Evolutionary conservation across 2,888 invertebrate genomes (phyloP).

Genomic region (Amphipyra tragopoginis): DNA sequence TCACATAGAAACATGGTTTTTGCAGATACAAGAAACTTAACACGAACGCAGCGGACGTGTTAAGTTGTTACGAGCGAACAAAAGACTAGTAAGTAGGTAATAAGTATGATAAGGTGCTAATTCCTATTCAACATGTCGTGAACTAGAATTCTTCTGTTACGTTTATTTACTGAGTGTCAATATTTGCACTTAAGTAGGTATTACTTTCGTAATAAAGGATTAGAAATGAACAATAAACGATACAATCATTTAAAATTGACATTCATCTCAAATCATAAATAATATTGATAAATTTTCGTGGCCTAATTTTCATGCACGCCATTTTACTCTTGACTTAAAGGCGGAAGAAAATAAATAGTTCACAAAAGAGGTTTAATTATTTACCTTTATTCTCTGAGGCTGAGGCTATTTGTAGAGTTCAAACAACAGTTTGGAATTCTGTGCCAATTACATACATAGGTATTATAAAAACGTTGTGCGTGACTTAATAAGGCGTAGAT

Average conservation of each 20-base stretch:
- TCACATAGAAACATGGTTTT: conserved; percentile 31
- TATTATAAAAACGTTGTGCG: conserved; percentile 33
- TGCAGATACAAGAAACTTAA: conserved; percentile 28
- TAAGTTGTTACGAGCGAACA: conserved; percentile 45
- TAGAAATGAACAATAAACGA: background rate
- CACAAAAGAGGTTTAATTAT: conserved; percentile 22
- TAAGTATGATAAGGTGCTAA: conserved; percentile 54
- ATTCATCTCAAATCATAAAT: conserved; percentile 1
- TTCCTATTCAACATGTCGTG: conserved; percentile 42
- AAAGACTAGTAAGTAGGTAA: conserved; percentile 42
- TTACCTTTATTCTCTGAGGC: conserved; percentile 13
- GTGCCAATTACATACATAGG: conserved; percentile 24
- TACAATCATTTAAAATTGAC: conserved; percentile 4
- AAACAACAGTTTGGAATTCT: conserved; percentile 36
- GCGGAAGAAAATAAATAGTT: conserved; percentile 28
- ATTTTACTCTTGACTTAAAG: conserved; percentile 14
- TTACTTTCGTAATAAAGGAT: conserved; percentile 12
- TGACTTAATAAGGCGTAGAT: conserved; percentile 30
- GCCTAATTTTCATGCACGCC: background rate
- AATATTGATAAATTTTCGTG: background rate
- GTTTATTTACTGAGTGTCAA: conserved; percentile 31
- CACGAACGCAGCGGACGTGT: conserved; percentile 29
- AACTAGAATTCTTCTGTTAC: conserved; percentile 44
- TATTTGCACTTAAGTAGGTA: conserved; percentile 13
- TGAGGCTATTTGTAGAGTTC: conserved; percentile 27